Conservation (phyloP, 2,113 vertebrate genomes). For the Tupaia tana region DNA sequence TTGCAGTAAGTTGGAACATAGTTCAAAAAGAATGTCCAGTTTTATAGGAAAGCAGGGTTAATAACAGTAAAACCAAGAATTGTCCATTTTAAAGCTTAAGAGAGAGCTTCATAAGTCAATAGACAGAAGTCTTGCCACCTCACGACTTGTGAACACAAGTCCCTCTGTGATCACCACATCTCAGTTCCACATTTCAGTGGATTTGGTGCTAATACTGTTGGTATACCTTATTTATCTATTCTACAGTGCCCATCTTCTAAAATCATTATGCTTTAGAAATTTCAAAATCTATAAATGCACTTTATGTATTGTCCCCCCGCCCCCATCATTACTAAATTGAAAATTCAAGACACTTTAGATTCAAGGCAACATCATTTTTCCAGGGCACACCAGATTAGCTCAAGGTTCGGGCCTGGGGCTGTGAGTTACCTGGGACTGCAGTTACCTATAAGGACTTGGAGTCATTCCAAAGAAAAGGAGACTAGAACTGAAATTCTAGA, state of each 20-base stretch:
- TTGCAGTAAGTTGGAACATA: background rate
- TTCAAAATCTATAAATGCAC: background rate
- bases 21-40: background rate
- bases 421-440: background rate
- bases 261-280: background rate
- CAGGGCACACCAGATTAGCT: background rate
- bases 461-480: background rate
- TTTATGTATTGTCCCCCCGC: too few species aligned
- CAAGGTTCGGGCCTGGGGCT: background rate
- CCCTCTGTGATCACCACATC: background rate
- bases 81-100: background rate
- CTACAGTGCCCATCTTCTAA: background rate
- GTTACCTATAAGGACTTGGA: background rate
- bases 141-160: background rate
- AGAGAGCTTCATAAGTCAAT: background rate
- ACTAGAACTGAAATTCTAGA: background rate
- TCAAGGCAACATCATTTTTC: background rate
- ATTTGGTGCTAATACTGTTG: background rate
- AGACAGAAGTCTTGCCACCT: background rate
- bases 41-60: background rate
- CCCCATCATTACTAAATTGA: background rate
- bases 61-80: constrained; percentile 18
- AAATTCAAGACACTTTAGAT: background rate
- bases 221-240: background rate
- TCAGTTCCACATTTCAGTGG: background rate